phyloP scores from a whole-genome alignment of 2,888 invertebrate genomes.

The Ichneumon xanthorius region DNA sequence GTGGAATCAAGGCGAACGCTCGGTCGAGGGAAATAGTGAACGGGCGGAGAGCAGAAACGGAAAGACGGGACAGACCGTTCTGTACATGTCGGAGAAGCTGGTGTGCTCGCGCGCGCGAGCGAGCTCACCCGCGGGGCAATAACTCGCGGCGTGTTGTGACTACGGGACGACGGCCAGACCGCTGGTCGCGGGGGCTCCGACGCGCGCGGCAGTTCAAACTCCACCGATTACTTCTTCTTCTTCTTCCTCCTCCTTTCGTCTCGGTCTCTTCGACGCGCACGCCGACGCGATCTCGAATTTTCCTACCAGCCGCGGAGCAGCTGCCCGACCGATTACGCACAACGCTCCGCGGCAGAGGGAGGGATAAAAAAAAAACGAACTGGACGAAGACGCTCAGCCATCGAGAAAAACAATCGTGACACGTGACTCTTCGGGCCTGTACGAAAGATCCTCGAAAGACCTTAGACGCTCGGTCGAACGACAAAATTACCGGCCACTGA shows the following conservation, averaged over 20 bases:
- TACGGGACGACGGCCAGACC: slow-evolving; percentile 81
- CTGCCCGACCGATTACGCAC: slow-evolving; percentile 23
- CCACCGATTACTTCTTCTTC: slow-evolving; percentile 35
- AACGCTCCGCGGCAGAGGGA: slow-evolving; percentile 30
- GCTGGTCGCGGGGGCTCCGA: slow-evolving; percentile 77
- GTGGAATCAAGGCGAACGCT: slow-evolving; percentile 75
- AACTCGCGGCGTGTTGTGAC: slow-evolving; percentile 77
- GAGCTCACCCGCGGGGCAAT: slow-evolving; percentile 68
- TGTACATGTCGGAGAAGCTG: slow-evolving; percentile 27
- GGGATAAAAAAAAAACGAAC: neutral
- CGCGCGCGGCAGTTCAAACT: slow-evolving; percentile 50
- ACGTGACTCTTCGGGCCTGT: slow-evolving; percentile 19
- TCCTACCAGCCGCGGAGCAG: slow-evolving; percentile 38
- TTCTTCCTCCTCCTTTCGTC: slow-evolving; percentile 56
- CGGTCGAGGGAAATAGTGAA: slow-evolving; percentile 28
- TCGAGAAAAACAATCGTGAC: slow-evolving; percentile 14
- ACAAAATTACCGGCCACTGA: slow-evolving; percentile 47
- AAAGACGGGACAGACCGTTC: slow-evolving; percentile 37
- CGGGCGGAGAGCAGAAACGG: slow-evolving; percentile 11
- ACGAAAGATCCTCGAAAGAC: slow-evolving; percentile 52
- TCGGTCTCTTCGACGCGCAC: slow-evolving; percentile 30
- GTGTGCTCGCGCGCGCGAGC: slow-evolving; percentile 12
- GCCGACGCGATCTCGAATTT: slow-evolving; percentile 47
- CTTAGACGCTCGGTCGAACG: slow-evolving; percentile 43
- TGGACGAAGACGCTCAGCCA: neutral